These are phyloP conservation scores for Leptodactylus fuscus DNA, from an alignment of 2,113 vertebrate genomes.

Conservation along the genomic window DNA sequence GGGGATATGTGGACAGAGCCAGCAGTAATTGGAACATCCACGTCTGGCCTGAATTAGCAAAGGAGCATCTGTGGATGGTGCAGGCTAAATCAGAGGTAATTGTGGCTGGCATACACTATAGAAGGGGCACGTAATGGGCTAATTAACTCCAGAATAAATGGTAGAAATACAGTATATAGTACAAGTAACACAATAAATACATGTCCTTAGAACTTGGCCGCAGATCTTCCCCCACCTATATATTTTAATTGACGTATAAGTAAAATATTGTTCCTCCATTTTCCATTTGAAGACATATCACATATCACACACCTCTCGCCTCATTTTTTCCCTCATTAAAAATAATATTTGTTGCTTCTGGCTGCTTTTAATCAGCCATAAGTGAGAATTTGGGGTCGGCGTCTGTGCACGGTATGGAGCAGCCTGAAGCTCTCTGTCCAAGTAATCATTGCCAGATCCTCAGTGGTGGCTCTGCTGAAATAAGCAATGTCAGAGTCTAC, in stretches of 20 bases:
- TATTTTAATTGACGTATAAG: background rate
- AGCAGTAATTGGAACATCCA: no score
- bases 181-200: background rate
- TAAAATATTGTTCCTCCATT: background rate
- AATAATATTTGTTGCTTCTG: constrained; percentile 29
- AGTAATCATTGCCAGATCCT: constrained; percentile 28
- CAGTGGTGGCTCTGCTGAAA: background rate
- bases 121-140: no score
- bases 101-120: no score
- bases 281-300: background rate
- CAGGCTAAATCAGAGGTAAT: no score
- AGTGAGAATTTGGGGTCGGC: constrained; percentile 47
- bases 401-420: constrained; percentile 35
- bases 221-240: background rate
- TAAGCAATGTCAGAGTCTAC: background rate
- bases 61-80: no score
- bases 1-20: no score
- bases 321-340: constrained; percentile 33
- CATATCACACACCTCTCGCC: background rate
- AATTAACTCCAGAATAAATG: background rate
- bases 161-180: background rate
- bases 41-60: no score
- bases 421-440: constrained; percentile 26
- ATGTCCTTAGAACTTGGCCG: background rate
- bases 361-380: constrained; percentile 33